Percentiles rank a stretch among this genome's conserved stretches.
Evolutionary conservation across 92 coral and sea anemone genomes (phyloP).

Genomic region (Phenganax stokvisi): DNA sequence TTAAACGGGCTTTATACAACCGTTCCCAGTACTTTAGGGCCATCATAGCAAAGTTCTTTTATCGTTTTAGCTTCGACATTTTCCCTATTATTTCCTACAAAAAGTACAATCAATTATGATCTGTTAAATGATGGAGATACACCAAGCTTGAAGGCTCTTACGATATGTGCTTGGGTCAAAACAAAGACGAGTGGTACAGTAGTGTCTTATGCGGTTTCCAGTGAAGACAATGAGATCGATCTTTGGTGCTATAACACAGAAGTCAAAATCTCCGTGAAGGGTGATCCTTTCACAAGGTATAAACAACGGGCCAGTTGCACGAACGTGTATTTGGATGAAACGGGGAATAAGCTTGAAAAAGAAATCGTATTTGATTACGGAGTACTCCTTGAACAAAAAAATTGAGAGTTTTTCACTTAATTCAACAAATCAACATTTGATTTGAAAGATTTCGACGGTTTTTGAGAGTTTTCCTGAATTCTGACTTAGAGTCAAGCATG

Average conservation of each 20-base stretch:
- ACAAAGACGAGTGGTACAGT: neutral
- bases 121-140: neutral
- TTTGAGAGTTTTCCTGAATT: too few relatives aligned
- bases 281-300: neutral
- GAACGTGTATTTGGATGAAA: too few relatives aligned
- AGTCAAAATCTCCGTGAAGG: neutral
- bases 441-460: too few relatives aligned
- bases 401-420: too few relatives aligned
- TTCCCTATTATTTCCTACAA: neutral
- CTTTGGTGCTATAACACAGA: neutral
- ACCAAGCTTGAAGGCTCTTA: neutral
- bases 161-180: slow-evolving; percentile 12
- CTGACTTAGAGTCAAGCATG: too few relatives aligned
- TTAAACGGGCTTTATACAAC: too few relatives aligned
- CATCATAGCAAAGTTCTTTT: too few relatives aligned
- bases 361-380: too few relatives aligned
- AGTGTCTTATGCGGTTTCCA: neutral
- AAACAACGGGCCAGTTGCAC: neutral
- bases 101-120: neutral
- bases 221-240: neutral
- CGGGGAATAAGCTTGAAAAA: too few relatives aligned
- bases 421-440: too few relatives aligned
- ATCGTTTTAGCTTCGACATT: neutral
- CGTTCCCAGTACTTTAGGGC: too few relatives aligned
- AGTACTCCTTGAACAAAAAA: too few relatives aligned